phyloP scores from a whole-genome alignment of 2,113 vertebrate genomes.

The Hoplias malabaricus region DNA sequence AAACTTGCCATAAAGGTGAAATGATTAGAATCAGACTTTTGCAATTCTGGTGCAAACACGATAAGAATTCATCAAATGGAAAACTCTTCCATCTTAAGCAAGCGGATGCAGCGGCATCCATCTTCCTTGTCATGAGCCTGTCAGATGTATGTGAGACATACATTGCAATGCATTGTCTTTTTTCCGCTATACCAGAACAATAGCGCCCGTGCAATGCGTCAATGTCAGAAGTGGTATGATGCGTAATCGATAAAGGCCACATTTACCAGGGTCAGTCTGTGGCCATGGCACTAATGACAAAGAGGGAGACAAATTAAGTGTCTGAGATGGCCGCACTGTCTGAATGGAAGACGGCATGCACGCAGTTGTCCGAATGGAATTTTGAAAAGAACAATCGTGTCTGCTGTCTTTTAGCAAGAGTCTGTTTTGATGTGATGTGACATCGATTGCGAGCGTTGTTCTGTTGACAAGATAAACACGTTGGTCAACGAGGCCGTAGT shows the following conservation, averaged over 20 bases:
- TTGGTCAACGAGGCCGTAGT: slow-evolving; percentile 14
- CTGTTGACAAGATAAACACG: slow-evolving; percentile 52
- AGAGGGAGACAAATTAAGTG: slow-evolving; percentile 71
- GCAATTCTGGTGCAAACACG: not conserved
- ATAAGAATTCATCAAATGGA: not conserved
- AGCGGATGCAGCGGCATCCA: slow-evolving; percentile 37
- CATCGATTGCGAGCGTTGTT: slow-evolving; percentile 57
- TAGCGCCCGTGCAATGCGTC: slow-evolving; percentile 53
- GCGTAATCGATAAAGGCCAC: slow-evolving; percentile 64
- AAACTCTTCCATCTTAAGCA: not conserved
- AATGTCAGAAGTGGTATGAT: slow-evolving; percentile 47
- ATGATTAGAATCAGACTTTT: slow-evolving; percentile 1
- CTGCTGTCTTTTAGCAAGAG: slow-evolving; percentile 47
- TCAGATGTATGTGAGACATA: slow-evolving; percentile 49
- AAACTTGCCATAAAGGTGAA: not conserved
- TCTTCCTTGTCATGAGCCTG: slow-evolving; percentile 46
- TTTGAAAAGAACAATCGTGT: slow-evolving; percentile 46
- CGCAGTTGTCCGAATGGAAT: slow-evolving; percentile 45
- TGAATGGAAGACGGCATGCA: slow-evolving; percentile 45
- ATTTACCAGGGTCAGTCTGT: slow-evolving; percentile 53
- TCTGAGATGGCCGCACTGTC: slow-evolving; percentile 58
- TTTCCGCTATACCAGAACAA: slow-evolving; percentile 52
- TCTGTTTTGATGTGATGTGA: slow-evolving; percentile 31
- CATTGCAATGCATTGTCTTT: slow-evolving; percentile 45
- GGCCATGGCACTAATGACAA: slow-evolving; percentile 66